Evolutionary conservation across 2,113 vertebrate species (phyloP).

Genomic region (Tyrannus savana): DNA sequence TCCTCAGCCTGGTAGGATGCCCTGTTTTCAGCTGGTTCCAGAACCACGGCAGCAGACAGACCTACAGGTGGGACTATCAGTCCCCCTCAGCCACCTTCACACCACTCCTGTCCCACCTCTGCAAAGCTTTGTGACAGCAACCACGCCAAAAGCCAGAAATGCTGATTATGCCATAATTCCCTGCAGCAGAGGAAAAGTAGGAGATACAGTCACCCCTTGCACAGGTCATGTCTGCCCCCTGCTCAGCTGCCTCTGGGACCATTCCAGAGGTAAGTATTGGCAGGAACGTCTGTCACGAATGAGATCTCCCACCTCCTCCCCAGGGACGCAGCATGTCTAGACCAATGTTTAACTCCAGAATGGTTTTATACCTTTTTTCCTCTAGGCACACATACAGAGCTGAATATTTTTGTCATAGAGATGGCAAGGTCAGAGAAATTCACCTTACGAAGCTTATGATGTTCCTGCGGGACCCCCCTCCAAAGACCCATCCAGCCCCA

Average conservation of each 20-base stretch:
- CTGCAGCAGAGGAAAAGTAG: background rate
- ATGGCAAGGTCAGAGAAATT: conserved; percentile 26
- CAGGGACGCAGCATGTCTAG: background rate
- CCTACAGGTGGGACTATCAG: background rate
- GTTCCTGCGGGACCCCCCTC: background rate
- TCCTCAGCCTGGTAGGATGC: background rate
- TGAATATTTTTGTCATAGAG: conserved; percentile 27
- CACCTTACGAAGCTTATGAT: background rate
- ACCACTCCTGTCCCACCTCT: background rate
- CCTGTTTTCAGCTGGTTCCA: background rate
- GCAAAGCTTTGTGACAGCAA: background rate
- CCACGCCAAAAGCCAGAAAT: background rate
- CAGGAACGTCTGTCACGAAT: background rate
- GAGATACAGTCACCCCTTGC: background rate
- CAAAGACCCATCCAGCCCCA: background rate
- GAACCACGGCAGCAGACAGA: background rate
- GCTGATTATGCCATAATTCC: background rate
- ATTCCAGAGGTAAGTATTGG: rapidly evolving
- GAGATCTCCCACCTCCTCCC: background rate
- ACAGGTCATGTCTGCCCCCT: background rate
- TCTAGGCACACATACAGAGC: background rate
- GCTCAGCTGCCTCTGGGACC: background rate
- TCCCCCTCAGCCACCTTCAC: background rate
- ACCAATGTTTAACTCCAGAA: background rate
- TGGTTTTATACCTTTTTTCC: background rate